phyloP scores from a whole-genome alignment of 2,888 invertebrate genomes.

The Clepsis dumicolana region DNA sequence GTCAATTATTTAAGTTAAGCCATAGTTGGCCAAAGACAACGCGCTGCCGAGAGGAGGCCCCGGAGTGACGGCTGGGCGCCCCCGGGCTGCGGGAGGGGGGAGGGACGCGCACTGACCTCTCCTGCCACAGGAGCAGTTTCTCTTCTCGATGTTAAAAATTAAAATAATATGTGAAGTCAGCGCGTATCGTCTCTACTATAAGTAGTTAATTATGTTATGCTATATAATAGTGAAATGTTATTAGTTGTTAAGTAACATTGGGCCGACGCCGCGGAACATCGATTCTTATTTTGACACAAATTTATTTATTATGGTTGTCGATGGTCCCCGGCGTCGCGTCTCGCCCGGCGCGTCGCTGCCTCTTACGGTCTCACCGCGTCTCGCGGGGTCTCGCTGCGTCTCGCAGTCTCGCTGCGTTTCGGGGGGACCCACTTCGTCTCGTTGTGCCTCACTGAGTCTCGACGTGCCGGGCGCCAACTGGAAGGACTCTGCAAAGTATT shows the following conservation, averaged over 20 bases:
- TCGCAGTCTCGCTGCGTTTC: neutral
- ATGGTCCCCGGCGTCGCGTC: slow-evolving; percentile 3
- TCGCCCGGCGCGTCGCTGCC: neutral
- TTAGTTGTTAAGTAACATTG: neutral
- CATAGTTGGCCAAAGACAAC: neutral
- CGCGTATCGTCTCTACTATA: slow-evolving; percentile 9
- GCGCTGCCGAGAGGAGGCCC: neutral
- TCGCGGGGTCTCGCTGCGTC: slow-evolving; percentile 2
- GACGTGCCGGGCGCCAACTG: slow-evolving; percentile 21
- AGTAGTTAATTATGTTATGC: slow-evolving; percentile 10
- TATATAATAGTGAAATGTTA: slow-evolving; percentile 12
- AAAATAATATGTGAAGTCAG: neutral
- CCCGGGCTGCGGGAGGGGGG: neutral
- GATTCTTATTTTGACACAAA: slow-evolving; percentile 3
- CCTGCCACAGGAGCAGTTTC: neutral
- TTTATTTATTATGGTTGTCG: slow-evolving; percentile 17
- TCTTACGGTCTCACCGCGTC: neutral
- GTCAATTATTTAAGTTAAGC: slow-evolving; percentile 9
- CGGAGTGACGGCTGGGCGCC: slow-evolving; percentile 37
- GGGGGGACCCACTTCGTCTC: too few relatives aligned
- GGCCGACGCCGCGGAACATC: slow-evolving; percentile 8
- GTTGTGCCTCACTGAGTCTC: neutral
- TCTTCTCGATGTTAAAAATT: neutral
- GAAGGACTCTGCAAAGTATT: slow-evolving; percentile 40
- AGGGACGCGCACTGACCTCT: neutral